Evolutionary conservation across 2,888 invertebrate genomes (phyloP).

Genomic region (Meghimatium bilineatum): DNA sequence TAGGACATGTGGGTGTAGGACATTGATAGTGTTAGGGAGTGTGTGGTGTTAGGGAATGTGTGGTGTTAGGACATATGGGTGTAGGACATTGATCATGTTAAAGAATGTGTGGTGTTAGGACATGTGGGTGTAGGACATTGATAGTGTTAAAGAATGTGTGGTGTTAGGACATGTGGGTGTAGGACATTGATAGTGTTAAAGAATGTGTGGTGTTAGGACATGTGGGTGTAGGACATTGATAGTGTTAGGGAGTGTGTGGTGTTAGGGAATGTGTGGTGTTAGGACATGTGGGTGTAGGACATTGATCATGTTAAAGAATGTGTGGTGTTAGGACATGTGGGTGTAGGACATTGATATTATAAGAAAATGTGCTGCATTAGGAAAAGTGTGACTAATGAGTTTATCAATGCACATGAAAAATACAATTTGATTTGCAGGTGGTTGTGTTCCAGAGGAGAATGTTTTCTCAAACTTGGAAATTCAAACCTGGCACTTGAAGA

Average conservation of each 20-base stretch:
- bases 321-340: background rate
- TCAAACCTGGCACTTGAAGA: conserved; percentile 25
- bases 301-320: background rate
- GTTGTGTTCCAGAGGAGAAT: conserved; percentile 30
- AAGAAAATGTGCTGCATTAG: background rate
- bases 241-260: background rate
- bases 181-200: too few relatives aligned
- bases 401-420: background rate
- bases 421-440: conserved; percentile 23
- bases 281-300: too few relatives aligned
- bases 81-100: too few relatives aligned
- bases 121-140: too few relatives aligned
- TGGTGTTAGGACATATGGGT: too few relatives aligned
- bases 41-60: too few relatives aligned
- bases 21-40: too few relatives aligned
- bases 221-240: background rate
- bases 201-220: background rate
- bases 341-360: too few relatives aligned
- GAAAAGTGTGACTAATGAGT: background rate
- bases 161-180: too few relatives aligned
- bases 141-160: too few relatives aligned
- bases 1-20: background rate
- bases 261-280: background rate
- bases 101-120: too few relatives aligned
- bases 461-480: conserved; percentile 20